Conservation (phyloP, 2,888 invertebrate species). For the Lumbricus terrestris region DNA sequence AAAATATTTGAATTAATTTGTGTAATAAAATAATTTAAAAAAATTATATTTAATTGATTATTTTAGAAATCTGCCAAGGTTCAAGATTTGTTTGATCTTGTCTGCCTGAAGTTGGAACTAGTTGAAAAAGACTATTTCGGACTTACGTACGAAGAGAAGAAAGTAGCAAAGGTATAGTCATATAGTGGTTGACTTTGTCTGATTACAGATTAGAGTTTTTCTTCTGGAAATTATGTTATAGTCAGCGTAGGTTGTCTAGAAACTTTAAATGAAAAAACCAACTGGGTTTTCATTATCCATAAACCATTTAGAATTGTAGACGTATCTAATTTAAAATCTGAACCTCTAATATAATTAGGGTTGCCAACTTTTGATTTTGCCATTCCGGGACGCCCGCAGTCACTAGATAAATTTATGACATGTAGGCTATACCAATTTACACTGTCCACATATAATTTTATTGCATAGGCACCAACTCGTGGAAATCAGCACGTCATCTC, state of each 20-base stretch:
- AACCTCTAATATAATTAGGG: neutral
- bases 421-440: no score
- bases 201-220: neutral
- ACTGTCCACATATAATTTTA: no score
- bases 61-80: conserved; percentile 26
- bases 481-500: no score
- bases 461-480: no score
- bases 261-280: neutral
- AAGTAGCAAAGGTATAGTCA: conserved; percentile 18
- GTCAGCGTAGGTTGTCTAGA: neutral
- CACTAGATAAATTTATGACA: no score
- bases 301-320: no score
- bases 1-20: neutral
- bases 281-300: neutral
- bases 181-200: neutral
- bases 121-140: conserved; percentile 31
- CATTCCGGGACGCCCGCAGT: no score
- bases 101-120: conserved; percentile 27
- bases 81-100: conserved; percentile 27
- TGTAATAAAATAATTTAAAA: neutral
- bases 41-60: neutral
- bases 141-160: conserved; percentile 28
- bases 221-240: neutral
- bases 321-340: neutral
- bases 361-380: no score